Base-by-base conservation (phyloP, 92 coral and sea anemone genomes). In the Anthopleura xanthogrammica region DNA sequence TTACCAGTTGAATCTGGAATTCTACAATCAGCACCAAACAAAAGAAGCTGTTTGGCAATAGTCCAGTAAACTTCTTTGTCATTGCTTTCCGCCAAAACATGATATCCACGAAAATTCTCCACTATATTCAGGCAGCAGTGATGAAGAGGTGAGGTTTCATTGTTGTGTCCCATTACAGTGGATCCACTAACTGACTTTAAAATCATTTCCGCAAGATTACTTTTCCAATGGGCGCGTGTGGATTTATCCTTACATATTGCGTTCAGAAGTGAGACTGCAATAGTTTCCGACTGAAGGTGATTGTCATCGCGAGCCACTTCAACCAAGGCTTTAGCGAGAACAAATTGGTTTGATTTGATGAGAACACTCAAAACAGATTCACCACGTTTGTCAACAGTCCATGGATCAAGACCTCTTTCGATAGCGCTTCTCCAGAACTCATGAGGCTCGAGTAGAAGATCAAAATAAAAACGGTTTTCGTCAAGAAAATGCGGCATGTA, bases 291-390 rank as follows among this genome's bases (percentile, higher is more conserved):
- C 1, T 54, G 14, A 19, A 16, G 43, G 40, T 57, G 29, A 1
- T 16, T 76, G 40, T 46, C 42, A 9, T 83, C 75, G 16, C 80
- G 10, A 13, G 80, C 68, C 12, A 76, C 16, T 40, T 83, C 80
- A 13, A 83, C 5, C 10, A 83, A 75, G 19, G 43, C 79, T 11
- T 57, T 56, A 0, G 70, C 39, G 12, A 82, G 60, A 13, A 23
- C 79, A 82, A 82, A 82, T 13, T 7, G 56, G 1, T 60, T 41
- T 77, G 78, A 6, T 48, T 78, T 16, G 24, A 85, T 43, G 16
- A 85, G 75, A 7, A 71, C 10, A 29, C 88, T 85, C 72, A 85
- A 12, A 8, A 85, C 66, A 68, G 88, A 79, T n/a, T 78, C 60
- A 42, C 66, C 52, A 24, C n/a, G 43, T 73, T 29, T 12, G 39